A percentile compares a stretch with the other conserved stretches of the same genome.
Evolutionary conservation across 2,113 vertebrate genomes (phyloP).

Genomic region (Pelecanoides urinatrix): DNA sequence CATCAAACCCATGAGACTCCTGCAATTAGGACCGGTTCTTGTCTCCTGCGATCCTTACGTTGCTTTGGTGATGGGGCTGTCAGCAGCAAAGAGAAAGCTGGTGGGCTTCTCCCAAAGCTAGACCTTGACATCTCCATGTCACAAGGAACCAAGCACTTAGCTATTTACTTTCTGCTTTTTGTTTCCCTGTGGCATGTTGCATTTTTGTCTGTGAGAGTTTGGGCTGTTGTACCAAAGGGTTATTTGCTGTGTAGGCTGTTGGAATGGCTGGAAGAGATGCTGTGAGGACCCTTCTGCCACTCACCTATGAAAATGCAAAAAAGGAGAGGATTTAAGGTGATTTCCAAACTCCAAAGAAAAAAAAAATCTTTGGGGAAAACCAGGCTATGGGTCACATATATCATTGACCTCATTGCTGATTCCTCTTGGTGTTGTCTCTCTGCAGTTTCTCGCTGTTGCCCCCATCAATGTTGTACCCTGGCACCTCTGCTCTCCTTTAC

Average conservation of each 20-base stretch:
- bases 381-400: neutral
- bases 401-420: neutral
- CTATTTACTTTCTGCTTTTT: neutral
- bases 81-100: neutral
- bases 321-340: neutral
- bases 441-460: neutral
- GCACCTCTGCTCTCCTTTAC: neutral
- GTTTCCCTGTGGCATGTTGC: accelerated
- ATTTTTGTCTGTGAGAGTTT: neutral
- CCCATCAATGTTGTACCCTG: neutral
- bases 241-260: neutral
- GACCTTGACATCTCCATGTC: neutral
- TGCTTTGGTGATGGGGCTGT: neutral
- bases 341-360: neutral
- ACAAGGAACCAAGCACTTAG: neutral
- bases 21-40: neutral
- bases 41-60: neutral
- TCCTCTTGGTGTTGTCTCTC: neutral
- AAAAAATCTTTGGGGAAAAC: neutral
- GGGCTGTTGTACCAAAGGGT: neutral
- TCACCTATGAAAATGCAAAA: neutral
- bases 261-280: neutral
- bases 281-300: neutral
- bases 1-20: too few relatives aligned
- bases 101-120: neutral